phyloP scores from a whole-genome alignment of 2,113 vertebrate genomes.

The Halichoerus grypus region DNA sequence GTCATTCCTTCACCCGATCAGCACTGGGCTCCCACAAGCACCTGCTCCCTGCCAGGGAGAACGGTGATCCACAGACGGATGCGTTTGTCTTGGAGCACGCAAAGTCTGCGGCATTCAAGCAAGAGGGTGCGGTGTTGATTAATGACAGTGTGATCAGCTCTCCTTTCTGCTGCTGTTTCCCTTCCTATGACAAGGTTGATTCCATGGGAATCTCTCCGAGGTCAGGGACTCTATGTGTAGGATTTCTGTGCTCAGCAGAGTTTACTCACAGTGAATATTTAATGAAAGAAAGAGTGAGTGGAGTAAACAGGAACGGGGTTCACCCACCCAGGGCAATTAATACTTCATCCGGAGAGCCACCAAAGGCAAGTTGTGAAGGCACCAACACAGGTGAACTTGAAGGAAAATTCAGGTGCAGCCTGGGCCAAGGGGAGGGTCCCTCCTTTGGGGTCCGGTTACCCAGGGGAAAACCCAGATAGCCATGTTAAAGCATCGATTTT shows the following conservation, averaged over 20 bases:
- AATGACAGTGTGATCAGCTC: rapidly evolving
- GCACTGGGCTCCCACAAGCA: rapidly evolving
- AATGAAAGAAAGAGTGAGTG: not conserved
- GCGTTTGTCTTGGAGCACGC: rapidly evolving
- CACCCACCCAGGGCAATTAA: rapidly evolving
- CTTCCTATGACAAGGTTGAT: not conserved
- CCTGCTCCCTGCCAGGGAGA: no score
- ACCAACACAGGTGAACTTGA: not conserved
- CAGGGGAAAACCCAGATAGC: not conserved
- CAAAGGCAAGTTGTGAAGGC: not conserved
- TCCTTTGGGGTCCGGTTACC: not conserved
- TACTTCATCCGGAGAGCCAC: not conserved
- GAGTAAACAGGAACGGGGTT: not conserved
- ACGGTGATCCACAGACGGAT: rapidly evolving
- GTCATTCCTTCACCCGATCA: not conserved
- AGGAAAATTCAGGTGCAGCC: not conserved
- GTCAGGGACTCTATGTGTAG: not conserved
- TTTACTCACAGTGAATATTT: not conserved
- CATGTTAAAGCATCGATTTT: rapidly evolving
- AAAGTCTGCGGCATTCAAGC: rapidly evolving
- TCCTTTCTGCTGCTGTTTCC: not conserved
- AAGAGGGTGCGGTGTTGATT: no score
- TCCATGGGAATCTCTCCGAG: not conserved
- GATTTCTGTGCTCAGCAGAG: not conserved
- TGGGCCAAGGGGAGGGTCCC: not conserved